Percentiles rank a stretch among this genome's conserved stretches.
These are phyloP conservation scores for Apoda limacodes DNA, from an alignment of 2,888 invertebrate species.

Conservation along the genomic window DNA sequence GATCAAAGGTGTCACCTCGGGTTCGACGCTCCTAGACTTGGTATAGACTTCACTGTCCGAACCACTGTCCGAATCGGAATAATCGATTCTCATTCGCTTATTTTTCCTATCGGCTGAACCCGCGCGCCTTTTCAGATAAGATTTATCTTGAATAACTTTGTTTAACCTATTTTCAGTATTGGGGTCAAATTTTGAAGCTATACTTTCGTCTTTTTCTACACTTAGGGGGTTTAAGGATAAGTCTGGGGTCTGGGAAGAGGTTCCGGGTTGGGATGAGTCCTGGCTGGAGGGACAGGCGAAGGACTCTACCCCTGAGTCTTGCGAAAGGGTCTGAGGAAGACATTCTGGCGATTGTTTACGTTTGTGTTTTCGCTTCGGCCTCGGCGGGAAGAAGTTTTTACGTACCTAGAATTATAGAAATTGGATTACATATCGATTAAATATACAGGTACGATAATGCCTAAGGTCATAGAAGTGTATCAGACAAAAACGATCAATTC, in stretches of 20 bases:
- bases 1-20: conserved; percentile 34
- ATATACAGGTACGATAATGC: no score
- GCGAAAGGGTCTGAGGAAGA: conserved; percentile 29
- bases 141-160: neutral
- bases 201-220: conserved; percentile 12
- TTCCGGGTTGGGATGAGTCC: conserved; percentile 22
- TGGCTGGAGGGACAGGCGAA: conserved; percentile 37
- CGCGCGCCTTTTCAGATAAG: conserved; percentile 31
- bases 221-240: conserved; percentile 8
- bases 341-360: conserved; percentile 19
- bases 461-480: no score
- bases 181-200: conserved; percentile 1
- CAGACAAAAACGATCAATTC: no score
- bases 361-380: conserved; percentile 63
- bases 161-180: conserved; percentile 10
- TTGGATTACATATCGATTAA: no score
- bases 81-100: conserved; percentile 31
- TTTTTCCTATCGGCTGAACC: conserved; percentile 31
- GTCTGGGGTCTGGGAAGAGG: conserved; percentile 2
- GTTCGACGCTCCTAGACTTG: conserved; percentile 12
- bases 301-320: conserved; percentile 44
- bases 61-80: conserved; percentile 24
- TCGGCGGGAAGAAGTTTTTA: conserved; percentile 76
- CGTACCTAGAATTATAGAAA: conserved; percentile 71
- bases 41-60: conserved; percentile 9